Evolutionary conservation across 2,113 vertebrate genomes (phyloP).

Genomic region (Scytalopus superciliaris): DNA sequence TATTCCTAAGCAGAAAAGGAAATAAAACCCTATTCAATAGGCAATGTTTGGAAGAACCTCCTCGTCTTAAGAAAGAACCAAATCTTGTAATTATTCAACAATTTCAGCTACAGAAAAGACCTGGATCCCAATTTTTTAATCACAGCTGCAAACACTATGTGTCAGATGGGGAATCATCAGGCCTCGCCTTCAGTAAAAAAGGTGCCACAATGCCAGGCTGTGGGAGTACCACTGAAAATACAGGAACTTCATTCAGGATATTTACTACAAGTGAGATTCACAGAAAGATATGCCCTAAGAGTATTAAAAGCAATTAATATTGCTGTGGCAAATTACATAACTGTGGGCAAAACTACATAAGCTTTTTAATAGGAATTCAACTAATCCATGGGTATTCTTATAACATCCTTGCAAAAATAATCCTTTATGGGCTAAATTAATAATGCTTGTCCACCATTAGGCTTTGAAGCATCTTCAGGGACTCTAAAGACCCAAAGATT

Average conservation of each 20-base stretch:
- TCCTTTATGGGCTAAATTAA: background rate
- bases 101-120: background rate
- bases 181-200: background rate
- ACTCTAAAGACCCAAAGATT: background rate
- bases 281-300: background rate
- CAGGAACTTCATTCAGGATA: background rate
- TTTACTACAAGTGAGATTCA: background rate
- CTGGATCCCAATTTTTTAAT: background rate
- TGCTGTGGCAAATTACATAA: too few species aligned
- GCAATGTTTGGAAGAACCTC: background rate
- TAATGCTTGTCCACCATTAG: background rate
- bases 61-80: background rate
- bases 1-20: slow-evolving; percentile 80
- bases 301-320: background rate
- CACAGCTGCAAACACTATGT: rapidly evolving
- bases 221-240: background rate
- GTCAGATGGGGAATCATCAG: background rate
- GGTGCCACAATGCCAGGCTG: background rate
- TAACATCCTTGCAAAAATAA: background rate
- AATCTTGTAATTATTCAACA: background rate
- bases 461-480: background rate
- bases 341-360: background rate
- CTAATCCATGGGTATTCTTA: background rate
- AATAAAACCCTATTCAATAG: background rate
- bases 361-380: background rate